Evolutionary conservation across 2,888 invertebrate genomes (phyloP).

Genomic region (Polyommatus iphigenia): DNA sequence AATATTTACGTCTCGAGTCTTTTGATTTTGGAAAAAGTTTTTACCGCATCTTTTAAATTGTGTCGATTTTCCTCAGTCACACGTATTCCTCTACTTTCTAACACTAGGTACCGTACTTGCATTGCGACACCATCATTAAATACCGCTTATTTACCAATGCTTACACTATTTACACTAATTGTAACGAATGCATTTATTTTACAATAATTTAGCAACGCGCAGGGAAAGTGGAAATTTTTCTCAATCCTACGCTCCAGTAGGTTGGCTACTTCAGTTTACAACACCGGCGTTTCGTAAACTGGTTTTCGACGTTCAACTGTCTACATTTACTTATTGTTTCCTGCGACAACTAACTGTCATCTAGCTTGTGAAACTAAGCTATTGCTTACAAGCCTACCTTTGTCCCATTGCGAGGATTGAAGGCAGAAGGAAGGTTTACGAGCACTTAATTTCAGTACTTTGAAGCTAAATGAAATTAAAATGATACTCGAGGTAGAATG

Average conservation of each 20-base stretch:
- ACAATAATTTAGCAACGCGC: constrained; percentile 60
- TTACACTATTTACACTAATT: constrained; percentile 3
- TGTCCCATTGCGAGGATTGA: background rate
- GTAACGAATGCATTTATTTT: constrained; percentile 45
- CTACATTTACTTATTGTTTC: constrained; percentile 50
- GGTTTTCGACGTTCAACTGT: constrained; percentile 40
- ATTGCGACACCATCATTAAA: constrained; percentile 8
- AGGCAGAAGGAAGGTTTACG: background rate
- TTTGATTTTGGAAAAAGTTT: background rate
- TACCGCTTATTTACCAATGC: constrained; percentile 9
- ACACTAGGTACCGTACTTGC: background rate
- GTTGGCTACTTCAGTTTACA: constrained; percentile 69
- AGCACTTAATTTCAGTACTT: background rate
- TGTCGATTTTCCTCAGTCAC: background rate
- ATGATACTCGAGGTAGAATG: background rate
- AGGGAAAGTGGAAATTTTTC: constrained; percentile 70
- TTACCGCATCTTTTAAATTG: background rate
- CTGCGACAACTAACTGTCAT: constrained; percentile 46
- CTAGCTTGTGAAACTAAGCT: constrained; percentile 32
- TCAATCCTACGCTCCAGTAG: constrained; percentile 77
- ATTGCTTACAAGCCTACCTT: background rate
- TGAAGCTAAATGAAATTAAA: background rate
- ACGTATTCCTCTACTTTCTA: background rate
- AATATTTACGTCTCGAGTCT: background rate
- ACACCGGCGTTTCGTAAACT: constrained; percentile 68